Evolutionary conservation across 1,140 invertebrate species (phyloP).

Genomic region (Ridgeia piscesae): DNA sequence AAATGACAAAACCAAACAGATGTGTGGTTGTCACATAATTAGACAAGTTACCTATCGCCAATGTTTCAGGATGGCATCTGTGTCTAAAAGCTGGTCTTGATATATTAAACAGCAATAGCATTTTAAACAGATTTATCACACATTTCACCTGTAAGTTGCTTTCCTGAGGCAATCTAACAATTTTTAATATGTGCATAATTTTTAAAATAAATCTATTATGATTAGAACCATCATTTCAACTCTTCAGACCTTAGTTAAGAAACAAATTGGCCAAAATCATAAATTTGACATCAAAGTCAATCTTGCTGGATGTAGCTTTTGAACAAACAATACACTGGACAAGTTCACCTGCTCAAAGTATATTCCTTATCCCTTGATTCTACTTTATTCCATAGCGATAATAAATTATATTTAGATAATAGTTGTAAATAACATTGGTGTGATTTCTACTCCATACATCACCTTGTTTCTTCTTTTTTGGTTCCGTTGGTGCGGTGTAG

Average conservation of each 20-base stretch:
- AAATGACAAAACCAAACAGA: background rate
- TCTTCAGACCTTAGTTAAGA: too few relatives aligned
- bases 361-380: too few relatives aligned
- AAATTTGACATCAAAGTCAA: too few relatives aligned
- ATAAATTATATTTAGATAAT: background rate
- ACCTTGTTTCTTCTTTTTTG: slow-evolving; percentile 40
- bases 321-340: too few relatives aligned
- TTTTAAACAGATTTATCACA: background rate
- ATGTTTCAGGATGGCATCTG: background rate
- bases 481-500: slow-evolving; percentile 59
- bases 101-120: background rate
- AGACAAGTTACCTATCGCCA: background rate
- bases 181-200: too few relatives aligned
- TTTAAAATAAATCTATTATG: too few relatives aligned
- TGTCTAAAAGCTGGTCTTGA: background rate
- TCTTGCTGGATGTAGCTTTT: too few relatives aligned
- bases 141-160: background rate
- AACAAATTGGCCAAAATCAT: too few relatives aligned
- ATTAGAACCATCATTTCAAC: too few relatives aligned
- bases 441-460: background rate
- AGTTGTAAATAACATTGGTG: background rate
- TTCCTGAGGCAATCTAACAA: background rate
- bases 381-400: background rate
- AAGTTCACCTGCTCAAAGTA: too few relatives aligned
- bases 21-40: background rate